Conservation (phyloP, 1,140 invertebrate genomes). For the Hypothenemus hampei region DNA sequence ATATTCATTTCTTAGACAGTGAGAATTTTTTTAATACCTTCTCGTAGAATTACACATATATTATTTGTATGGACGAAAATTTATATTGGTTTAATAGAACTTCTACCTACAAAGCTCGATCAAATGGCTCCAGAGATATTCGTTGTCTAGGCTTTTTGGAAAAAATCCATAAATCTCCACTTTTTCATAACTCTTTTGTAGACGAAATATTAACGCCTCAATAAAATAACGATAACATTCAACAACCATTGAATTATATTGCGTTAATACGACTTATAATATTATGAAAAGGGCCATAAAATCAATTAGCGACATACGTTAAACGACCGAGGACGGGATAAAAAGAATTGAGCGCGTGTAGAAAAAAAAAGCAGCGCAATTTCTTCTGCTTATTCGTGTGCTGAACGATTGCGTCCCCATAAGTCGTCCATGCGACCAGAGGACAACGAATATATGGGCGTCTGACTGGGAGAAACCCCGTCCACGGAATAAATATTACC, state of each 20-base stretch:
- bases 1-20: too few species aligned
- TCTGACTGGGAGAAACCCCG: slow-evolving; percentile 29
- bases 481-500: slow-evolving; percentile 44
- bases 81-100: too few species aligned
- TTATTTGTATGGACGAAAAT: neutral
- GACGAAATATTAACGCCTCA: too few species aligned
- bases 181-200: too few species aligned
- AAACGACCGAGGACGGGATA: slow-evolving; percentile 2
- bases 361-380: neutral
- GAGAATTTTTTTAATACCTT: too few species aligned
- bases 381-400: slow-evolving; percentile 28
- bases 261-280: too few species aligned
- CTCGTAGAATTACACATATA: neutral
- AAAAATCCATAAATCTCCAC: too few species aligned
- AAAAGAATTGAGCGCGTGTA: slow-evolving; percentile 7
- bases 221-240: too few species aligned
- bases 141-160: too few species aligned
- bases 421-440: slow-evolving; percentile 19
- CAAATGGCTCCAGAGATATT: too few species aligned
- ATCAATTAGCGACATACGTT: slow-evolving; percentile 15
- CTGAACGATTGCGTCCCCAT: slow-evolving; percentile 24
- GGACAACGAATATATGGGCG: slow-evolving; percentile 26
- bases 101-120: too few species aligned
- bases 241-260: too few species aligned
- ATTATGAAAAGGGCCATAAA: slow-evolving; percentile 6